Percentiles rank a stretch among this genome's conserved stretches.
These are phyloP conservation scores for Ianthella basta DNA, from an alignment of 37 sponge, comb jelly and placozoan species.

Conservation along the genomic window DNA sequence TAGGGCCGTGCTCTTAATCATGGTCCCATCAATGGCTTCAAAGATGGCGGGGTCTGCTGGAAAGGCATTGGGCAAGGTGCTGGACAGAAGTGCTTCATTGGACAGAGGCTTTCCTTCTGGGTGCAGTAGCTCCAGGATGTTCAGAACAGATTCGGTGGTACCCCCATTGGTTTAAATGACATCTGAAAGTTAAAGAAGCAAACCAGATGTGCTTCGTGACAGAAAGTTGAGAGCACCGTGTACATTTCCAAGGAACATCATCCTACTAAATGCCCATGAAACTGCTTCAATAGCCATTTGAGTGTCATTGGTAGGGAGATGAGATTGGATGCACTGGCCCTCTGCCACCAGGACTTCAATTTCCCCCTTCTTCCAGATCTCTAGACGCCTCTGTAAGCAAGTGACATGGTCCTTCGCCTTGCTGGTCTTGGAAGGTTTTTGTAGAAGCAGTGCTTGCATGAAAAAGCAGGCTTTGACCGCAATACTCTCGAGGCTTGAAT, in stretches of 20 bases:
- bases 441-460: no score
- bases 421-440: no score
- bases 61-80: constrained; percentile 5
- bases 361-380: constrained; percentile 17
- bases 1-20: background rate
- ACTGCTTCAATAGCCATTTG: background rate
- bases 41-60: background rate
- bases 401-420: no score
- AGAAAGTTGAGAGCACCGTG: background rate
- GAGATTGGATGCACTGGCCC: constrained; percentile 14
- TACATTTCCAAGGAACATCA: constrained; percentile 15
- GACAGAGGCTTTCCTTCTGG: background rate
- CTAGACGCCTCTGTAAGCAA: background rate
- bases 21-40: background rate
- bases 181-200: no score
- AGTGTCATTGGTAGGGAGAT: background rate
- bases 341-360: constrained; percentile 10
- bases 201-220: no score
- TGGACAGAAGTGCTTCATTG: constrained; percentile 13
- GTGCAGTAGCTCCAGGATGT: no score
- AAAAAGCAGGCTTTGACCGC: background rate
- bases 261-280: constrained; percentile 12
- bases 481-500: constrained; percentile 17
- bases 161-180: no score
- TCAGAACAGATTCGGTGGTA: no score